A percentile compares a stretch with the other conserved stretches of the same genome.
These are phyloP conservation scores for Pseudomyrmex concolor DNA, from an alignment of 1,140 invertebrate genomes.

Conservation along the genomic window DNA sequence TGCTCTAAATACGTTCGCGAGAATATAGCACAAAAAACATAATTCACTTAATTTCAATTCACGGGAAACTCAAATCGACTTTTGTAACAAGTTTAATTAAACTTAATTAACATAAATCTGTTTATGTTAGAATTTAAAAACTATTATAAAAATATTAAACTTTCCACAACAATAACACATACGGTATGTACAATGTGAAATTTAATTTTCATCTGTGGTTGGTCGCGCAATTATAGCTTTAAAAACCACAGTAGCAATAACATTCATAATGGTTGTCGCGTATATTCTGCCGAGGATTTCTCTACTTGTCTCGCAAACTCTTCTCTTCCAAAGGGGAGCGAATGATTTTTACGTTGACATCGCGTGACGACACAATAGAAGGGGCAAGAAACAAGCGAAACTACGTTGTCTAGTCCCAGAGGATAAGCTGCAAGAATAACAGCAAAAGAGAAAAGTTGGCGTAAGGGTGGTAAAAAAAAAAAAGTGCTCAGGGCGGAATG, in stretches of 20 bases:
- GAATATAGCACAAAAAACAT: background rate
- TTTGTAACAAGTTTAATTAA: background rate
- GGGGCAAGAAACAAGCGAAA: constrained; percentile 29
- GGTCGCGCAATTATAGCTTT: constrained; percentile 33
- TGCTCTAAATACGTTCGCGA: background rate
- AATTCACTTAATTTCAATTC: background rate
- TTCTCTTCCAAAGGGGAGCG: constrained; percentile 18
- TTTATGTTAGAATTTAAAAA: background rate
- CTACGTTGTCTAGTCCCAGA: constrained; percentile 42
- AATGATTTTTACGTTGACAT: constrained; percentile 65
- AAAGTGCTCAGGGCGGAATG: constrained; percentile 59
- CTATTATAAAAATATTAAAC: constrained; percentile 1
- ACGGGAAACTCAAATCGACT: background rate
- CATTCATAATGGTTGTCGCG: background rate
- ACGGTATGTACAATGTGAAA: constrained; percentile 1
- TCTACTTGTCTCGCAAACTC: background rate
- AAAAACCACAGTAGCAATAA: constrained; percentile 21
- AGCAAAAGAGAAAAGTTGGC: constrained; percentile 28
- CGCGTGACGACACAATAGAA: background rate
- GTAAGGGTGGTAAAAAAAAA: constrained; percentile 39
- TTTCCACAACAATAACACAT: background rate
- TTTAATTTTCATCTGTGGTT: background rate
- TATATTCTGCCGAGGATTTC: background rate
- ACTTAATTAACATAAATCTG: no score
- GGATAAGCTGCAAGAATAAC: constrained; percentile 39